Percentiles rank a stretch among this genome's conserved stretches.
phyloP scores from a whole-genome alignment of 2,113 vertebrate genomes.

The Gymnorhina tibicen region DNA sequence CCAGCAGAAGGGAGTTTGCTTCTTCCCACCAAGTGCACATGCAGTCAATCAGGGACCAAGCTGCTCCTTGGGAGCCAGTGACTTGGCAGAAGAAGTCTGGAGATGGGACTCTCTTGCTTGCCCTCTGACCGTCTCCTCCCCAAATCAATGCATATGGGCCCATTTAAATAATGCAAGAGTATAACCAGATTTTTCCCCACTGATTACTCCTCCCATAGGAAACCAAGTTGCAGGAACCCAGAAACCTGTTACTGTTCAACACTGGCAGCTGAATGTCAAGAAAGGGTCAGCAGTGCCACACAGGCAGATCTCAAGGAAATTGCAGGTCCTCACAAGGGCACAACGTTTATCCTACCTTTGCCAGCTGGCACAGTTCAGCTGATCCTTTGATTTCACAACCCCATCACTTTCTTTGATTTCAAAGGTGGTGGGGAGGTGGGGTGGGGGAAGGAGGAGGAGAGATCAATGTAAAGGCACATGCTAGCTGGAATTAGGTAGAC shows the following conservation, averaged over 20 bases:
- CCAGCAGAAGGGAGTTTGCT: neutral
- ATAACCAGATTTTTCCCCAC: neutral
- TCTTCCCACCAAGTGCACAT: neutral
- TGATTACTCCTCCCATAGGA: neutral
- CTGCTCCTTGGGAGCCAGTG: neutral
- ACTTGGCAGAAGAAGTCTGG: neutral
- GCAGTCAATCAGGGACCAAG: neutral
- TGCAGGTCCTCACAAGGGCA: neutral
- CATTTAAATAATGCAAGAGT: neutral
- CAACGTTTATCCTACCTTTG: accelerated
- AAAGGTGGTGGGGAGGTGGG: neutral
- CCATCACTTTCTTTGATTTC: neutral
- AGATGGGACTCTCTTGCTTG: neutral
- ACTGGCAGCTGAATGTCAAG: neutral
- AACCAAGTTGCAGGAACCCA: neutral
- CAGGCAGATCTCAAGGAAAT: neutral
- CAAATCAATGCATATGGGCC: neutral
- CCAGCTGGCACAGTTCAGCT: neutral
- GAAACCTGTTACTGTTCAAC: neutral
- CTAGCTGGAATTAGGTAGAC: neutral
- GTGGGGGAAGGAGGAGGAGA: neutral
- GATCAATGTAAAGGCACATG: neutral
- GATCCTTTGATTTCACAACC: neutral
- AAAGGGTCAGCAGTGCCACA: neutral
- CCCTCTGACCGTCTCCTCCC: neutral